Conservation (phyloP, 1,140 invertebrate genomes). For the Phymorhynchus buccinoides region DNA sequence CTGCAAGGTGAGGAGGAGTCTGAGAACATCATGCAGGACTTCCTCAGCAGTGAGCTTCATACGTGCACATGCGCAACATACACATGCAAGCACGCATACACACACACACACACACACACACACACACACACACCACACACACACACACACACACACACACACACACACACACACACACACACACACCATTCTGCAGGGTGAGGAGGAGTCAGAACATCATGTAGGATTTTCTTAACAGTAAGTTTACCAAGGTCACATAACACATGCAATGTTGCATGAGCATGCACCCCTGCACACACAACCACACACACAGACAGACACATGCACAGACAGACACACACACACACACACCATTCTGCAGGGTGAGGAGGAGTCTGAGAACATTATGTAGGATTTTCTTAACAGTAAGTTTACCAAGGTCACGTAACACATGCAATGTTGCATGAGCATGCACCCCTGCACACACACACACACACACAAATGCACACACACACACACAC, state of each 20-base stretch:
- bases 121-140: not conserved
- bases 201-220: slow-evolving; percentile 70
- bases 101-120: not conserved
- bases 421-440: too few species aligned
- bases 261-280: too few species aligned
- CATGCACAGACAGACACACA: not conserved
- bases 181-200: slow-evolving; percentile 69
- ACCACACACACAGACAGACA: not conserved
- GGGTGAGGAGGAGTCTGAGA: slow-evolving; percentile 71
- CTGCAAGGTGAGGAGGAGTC: slow-evolving; percentile 71
- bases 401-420: slow-evolving; percentile 56
- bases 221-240: not conserved
- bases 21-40: slow-evolving; percentile 67
- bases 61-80: too few species aligned
- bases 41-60: slow-evolving; percentile 66
- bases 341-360: slow-evolving; percentile 53
- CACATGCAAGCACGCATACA: too few species aligned
- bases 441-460: too few species aligned
- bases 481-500: too few species aligned
- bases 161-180: too few species aligned
- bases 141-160: too few species aligned
- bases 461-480: too few species aligned
- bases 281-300: too few species aligned
- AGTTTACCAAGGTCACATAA: too few species aligned
- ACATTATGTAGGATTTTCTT: slow-evolving; percentile 67